Evolutionary conservation across 2,113 vertebrate genomes (phyloP).

Genomic region (Okapia johnstoni): DNA sequence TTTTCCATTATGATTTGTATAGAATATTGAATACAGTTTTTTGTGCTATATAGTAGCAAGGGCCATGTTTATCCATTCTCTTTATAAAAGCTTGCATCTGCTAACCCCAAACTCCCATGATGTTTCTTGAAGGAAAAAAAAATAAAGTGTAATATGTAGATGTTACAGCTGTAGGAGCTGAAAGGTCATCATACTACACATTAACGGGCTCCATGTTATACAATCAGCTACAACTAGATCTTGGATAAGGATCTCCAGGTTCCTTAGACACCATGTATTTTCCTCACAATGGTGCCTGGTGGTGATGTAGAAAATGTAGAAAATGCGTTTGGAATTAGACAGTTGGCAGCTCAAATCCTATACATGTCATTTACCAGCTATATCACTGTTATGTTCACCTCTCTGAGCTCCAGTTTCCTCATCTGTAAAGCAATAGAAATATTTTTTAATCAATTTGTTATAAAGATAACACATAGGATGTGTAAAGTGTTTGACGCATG

Average conservation of each 20-base stretch:
- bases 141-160: not conserved
- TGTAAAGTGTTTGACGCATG: not conserved
- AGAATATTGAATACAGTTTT: not conserved
- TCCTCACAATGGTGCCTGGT: not conserved
- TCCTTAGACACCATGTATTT: not conserved
- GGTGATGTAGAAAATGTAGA: not conserved
- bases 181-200: accelerated
- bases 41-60: not conserved
- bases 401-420: not conserved
- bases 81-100: not conserved
- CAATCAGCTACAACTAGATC: too few species aligned
- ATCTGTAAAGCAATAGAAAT: not conserved
- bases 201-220: too few species aligned
- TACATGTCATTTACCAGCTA: not conserved
- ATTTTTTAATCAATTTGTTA: not conserved
- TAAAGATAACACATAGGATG: not conserved
- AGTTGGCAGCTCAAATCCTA: not conserved
- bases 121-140: not conserved
- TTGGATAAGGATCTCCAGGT: not conserved
- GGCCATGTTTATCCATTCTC: not conserved
- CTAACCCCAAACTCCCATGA: not conserved
- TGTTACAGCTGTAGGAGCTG: not conserved
- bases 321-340: not conserved
- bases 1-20: not conserved
- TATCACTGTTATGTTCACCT: not conserved